Conservation (phyloP, 2,113 vertebrate genomes). For the Amblyopsis rosae region DNA sequence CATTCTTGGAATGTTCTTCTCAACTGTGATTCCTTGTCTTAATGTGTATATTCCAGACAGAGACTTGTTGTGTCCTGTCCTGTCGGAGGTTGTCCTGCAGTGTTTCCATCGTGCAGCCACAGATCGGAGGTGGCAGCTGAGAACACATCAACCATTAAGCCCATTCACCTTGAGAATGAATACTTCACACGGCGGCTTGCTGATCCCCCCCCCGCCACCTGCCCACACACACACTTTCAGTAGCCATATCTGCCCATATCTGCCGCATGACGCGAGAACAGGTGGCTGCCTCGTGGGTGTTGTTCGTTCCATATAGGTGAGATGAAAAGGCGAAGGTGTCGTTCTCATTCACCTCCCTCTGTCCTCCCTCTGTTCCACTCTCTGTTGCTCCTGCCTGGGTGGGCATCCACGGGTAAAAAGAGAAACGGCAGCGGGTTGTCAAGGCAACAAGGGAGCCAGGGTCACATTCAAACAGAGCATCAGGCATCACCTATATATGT, state of each 20-base stretch:
- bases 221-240: not conserved
- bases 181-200: too few relatives aligned
- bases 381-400: slow-evolving; percentile 50
- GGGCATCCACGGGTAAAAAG: slow-evolving; percentile 55
- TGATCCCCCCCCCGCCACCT: too few relatives aligned
- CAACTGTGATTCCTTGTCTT: too few relatives aligned
- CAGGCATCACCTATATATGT: not conserved
- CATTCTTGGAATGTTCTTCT: too few relatives aligned
- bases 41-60: too few relatives aligned
- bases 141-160: not conserved
- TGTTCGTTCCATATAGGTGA: slow-evolving; percentile 40
- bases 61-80: too few relatives aligned
- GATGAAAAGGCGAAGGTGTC: slow-evolving; percentile 42
- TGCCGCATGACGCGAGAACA: slow-evolving; percentile 53
- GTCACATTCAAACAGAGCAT: slow-evolving; percentile 22
- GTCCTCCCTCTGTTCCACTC: slow-evolving; percentile 54
- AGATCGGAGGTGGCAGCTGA: not conserved
- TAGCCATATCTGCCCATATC: slow-evolving; percentile 40
- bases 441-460: slow-evolving; percentile 57
- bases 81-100: too few relatives aligned
- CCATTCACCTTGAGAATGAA: too few relatives aligned
- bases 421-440: slow-evolving; percentile 63
- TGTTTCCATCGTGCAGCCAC: too few relatives aligned
- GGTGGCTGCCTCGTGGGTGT: slow-evolving; percentile 63
- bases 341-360: slow-evolving; percentile 16